Percentiles rank a stretch among this genome's conserved stretches.
Evolutionary conservation across 2,888 invertebrate species (phyloP).

Genomic region (Eristalis arbustorum): DNA sequence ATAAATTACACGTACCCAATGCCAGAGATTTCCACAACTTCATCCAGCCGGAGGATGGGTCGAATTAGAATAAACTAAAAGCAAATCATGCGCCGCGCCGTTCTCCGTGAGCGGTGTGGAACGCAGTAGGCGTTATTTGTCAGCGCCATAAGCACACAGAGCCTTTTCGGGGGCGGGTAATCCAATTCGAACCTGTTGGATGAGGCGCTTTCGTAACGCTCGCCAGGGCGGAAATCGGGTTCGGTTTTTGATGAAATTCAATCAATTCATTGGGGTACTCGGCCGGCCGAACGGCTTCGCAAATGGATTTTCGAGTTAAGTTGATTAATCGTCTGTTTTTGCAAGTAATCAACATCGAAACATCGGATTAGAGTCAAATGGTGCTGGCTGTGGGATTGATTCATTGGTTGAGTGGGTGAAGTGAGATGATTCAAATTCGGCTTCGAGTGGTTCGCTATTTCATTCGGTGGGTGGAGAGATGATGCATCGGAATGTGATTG

Average conservation of each 20-base stretch:
- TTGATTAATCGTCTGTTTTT: background rate
- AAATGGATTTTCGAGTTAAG: background rate
- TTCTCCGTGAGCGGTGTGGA: background rate
- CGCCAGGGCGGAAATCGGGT: background rate
- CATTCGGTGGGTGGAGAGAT: too few species aligned
- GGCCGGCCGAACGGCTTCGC: background rate
- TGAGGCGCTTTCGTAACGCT: background rate
- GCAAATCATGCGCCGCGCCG: background rate
- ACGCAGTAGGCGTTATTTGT: background rate
- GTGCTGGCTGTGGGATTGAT: too few species aligned
- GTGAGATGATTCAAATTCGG: too few species aligned
- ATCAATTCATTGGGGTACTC: background rate
- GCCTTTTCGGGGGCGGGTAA: background rate
- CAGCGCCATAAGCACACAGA: background rate
- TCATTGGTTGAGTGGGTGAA: too few species aligned
- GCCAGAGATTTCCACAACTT: background rate
- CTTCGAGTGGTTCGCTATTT: too few species aligned
- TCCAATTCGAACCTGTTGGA: background rate
- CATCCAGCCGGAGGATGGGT: background rate
- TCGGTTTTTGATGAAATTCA: background rate
- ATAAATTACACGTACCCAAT: slow-evolving; percentile 2
- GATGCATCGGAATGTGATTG: too few species aligned
- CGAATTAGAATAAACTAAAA: background rate
- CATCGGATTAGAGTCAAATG: background rate
- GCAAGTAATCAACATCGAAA: background rate